Evolutionary conservation across 2,797 vertebrate species (phyloP).

Genomic region (Poeciliopsis infans): DNA sequence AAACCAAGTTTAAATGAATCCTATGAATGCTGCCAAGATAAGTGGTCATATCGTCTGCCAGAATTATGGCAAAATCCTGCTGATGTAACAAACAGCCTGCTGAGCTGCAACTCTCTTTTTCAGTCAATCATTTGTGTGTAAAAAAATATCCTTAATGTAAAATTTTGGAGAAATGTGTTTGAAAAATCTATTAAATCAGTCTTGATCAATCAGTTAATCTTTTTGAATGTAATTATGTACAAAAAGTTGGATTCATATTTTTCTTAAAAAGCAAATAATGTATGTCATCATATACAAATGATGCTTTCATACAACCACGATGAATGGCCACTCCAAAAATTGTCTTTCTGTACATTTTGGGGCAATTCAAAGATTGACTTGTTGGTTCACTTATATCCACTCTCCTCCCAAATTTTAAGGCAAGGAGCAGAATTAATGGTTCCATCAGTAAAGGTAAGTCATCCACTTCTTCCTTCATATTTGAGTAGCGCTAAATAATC

Average conservation of each 20-base stretch:
- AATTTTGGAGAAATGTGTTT: background rate
- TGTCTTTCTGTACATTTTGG: background rate
- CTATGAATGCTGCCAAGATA: background rate
- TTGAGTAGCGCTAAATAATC: background rate
- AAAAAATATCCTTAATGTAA: background rate
- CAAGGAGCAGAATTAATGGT: background rate
- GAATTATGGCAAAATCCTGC: background rate
- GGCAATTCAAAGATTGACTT: background rate
- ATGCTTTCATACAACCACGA: too few relatives aligned
- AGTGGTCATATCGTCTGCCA: background rate
- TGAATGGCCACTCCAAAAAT: background rate
- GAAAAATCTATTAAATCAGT: background rate
- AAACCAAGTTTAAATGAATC: background rate
- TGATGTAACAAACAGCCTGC: background rate
- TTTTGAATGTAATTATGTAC: background rate
- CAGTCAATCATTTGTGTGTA: background rate
- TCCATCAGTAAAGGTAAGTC: background rate
- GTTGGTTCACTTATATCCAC: background rate
- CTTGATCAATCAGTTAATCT: background rate
- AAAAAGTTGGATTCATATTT: background rate
- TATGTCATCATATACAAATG: too few relatives aligned
- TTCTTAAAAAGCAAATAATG: background rate
- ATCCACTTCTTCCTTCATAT: background rate
- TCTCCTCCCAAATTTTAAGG: background rate
- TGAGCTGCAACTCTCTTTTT: background rate